Evolutionary conservation across 2,113 vertebrate genomes (phyloP), one percentile per base, ranked within the genome.

Genomic region (Oreamnos americanus): DNA sequence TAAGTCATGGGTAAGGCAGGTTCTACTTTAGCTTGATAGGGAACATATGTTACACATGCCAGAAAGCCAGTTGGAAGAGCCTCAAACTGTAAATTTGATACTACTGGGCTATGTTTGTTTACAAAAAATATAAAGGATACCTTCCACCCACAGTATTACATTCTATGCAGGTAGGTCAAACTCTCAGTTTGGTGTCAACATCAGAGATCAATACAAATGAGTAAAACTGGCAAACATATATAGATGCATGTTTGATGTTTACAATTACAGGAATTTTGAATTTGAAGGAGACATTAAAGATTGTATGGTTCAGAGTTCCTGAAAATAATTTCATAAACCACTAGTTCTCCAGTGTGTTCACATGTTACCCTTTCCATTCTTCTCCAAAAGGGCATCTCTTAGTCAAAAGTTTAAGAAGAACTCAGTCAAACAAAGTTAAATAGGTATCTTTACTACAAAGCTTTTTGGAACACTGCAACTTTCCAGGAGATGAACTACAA

Each of bases 1-100:
- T 91, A 97, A 91, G 86, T 45, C 53, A 83, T 39, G 5, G 49
- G 60, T 96, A 94, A 87, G 43, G 64, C 10, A 97, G 33, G 89
- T 88, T 96, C 43, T 95, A 91, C 93, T 95, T 94, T 87, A 91
- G 76, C 97, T 43, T 98, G 76, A 97, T 79, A 45, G 92, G 93
- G 39, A 95, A 86, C 62, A 36, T 58, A 98, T 92, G 57, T 78
- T 83, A 90, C 49, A 64, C 45, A 82, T 95, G 94, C 97, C 94
- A 97, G 91, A 97, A 95, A 97, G 87, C 11, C 94, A 92, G 95
- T 83, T 86, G 92, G 96, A 97, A 97, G 64, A 51, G 17, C 30
- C 82, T 79, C 33, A 16, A 81, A 97, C 89, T 78, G 7, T 93
- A 96, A 91, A 97, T 97, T 94, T 91, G 36, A 60, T 86, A 89